Conservation (phyloP, 2,797 vertebrate genomes). For the Pipistrellus kuhlii region DNA sequence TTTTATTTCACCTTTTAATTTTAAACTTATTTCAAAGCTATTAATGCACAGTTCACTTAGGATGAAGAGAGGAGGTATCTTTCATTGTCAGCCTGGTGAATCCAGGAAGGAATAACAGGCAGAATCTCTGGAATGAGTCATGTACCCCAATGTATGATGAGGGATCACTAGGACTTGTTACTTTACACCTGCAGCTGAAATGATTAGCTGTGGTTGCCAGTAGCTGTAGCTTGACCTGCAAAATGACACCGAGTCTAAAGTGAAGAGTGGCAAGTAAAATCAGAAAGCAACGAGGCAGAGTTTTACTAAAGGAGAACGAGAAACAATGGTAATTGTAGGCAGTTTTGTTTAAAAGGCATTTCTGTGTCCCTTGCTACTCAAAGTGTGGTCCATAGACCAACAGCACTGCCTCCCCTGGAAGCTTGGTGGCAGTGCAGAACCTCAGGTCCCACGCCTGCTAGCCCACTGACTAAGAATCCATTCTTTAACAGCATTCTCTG, state of each 20-base stretch:
- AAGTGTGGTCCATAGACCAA: background rate
- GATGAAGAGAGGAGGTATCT: background rate
- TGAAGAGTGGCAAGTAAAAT: background rate
- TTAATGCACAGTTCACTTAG: background rate
- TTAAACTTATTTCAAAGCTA: slow-evolving; percentile 17
- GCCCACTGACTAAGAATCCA: background rate
- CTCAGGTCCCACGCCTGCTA: background rate
- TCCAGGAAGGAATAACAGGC: background rate
- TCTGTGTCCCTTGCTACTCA: background rate
- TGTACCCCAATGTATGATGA: background rate
- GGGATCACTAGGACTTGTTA: background rate
- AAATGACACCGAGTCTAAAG: background rate
- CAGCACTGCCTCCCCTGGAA: background rate
- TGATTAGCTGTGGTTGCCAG: background rate
- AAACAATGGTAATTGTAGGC: background rate
- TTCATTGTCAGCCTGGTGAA: background rate
- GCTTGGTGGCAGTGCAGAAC: background rate
- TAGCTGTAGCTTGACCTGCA: background rate
- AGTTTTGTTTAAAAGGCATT: slow-evolving; percentile 9
- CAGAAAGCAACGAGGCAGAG: background rate
- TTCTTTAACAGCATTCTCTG: background rate
- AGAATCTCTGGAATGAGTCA: background rate
- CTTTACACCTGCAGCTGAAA: background rate
- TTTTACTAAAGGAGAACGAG: background rate
- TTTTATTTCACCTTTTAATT: slow-evolving; percentile 41